phyloP scores from a whole-genome alignment of 30 jellyfish, hydroid and myxozoan species.

The Nemopilema nomurai region DNA sequence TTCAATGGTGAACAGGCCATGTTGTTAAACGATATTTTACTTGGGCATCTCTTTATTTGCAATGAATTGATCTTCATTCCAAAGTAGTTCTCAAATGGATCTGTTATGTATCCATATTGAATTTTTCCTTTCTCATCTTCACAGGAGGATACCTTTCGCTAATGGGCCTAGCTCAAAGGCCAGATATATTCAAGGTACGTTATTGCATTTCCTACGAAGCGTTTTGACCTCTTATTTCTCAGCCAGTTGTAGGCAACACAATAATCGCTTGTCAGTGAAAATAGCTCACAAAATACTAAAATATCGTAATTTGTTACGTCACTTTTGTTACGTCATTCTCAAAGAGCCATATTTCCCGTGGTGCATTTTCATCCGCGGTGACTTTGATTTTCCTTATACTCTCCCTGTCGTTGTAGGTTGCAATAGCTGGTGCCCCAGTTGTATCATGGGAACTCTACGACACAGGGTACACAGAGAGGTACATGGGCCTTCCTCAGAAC shows the following conservation, averaged over 20 bases:
- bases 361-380: background rate
- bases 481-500: conserved; percentile 74
- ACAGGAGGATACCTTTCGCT: conserved; percentile 83
- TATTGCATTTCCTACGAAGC: background rate
- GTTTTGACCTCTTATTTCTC: background rate
- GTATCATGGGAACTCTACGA: conserved; percentile 91
- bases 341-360: background rate
- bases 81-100: too few relatives aligned
- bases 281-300: too few relatives aligned
- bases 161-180: conserved; percentile 89
- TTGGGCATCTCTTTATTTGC: too few relatives aligned
- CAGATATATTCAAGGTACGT: conserved; percentile 84
- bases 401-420: conserved; percentile 47
- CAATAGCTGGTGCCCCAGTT: conserved; percentile 98
- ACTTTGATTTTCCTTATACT: background rate
- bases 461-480: conserved; percentile 96
- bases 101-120: background rate
- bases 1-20: too few relatives aligned
- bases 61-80: too few relatives aligned
- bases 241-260: too few relatives aligned
- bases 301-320: too few relatives aligned
- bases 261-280: too few relatives aligned
- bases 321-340: too few relatives aligned
- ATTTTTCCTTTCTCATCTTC: background rate
- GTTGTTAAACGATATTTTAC: too few relatives aligned